phyloP scores from a whole-genome alignment of 2,888 invertebrate genomes.

The Colostygia pectinataria region DNA sequence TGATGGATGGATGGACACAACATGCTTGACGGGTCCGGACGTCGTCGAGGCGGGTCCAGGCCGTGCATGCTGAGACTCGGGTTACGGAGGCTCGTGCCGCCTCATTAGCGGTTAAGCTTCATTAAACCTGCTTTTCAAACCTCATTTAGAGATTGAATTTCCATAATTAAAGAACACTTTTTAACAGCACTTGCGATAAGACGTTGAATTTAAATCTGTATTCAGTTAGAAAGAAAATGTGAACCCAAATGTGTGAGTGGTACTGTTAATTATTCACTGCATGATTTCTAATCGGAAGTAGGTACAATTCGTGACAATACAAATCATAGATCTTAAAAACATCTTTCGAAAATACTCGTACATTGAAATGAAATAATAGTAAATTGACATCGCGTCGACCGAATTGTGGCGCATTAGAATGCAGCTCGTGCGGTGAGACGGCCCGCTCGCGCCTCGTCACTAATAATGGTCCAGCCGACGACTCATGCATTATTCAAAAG shows the following conservation, averaged over 20 bases:
- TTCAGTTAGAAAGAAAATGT: too few species aligned
- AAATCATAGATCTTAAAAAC: conserved; percentile 55
- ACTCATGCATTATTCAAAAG: conserved; percentile 73
- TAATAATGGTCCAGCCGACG: conserved; percentile 65
- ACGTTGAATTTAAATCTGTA: too few species aligned
- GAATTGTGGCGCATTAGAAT: conserved; percentile 69
- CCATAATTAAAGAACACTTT: conserved; percentile 19
- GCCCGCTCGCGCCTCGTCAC: conserved; percentile 58
- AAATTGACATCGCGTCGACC: conserved; percentile 57
- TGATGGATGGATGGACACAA: conserved; percentile 33
- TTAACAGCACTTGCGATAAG: conserved; percentile 6
- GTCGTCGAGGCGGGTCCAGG: conserved; percentile 28
- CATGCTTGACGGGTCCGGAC: conserved; percentile 32
- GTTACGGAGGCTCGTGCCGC: conserved; percentile 68
- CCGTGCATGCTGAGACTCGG: conserved; percentile 45
- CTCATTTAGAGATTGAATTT: conserved; percentile 32
- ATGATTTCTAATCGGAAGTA: conserved; percentile 41
- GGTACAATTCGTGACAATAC: conserved; percentile 37
- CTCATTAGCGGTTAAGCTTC: conserved; percentile 67
- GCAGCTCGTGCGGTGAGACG: conserved; percentile 71
- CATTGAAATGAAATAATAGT: conserved; percentile 60
- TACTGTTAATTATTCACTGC: too few species aligned
- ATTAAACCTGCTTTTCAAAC: conserved; percentile 44
- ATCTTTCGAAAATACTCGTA: conserved; percentile 58
- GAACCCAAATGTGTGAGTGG: too few species aligned